Conservation (phyloP, 2,888 invertebrate species). For the Elgonia sp. region DNA sequence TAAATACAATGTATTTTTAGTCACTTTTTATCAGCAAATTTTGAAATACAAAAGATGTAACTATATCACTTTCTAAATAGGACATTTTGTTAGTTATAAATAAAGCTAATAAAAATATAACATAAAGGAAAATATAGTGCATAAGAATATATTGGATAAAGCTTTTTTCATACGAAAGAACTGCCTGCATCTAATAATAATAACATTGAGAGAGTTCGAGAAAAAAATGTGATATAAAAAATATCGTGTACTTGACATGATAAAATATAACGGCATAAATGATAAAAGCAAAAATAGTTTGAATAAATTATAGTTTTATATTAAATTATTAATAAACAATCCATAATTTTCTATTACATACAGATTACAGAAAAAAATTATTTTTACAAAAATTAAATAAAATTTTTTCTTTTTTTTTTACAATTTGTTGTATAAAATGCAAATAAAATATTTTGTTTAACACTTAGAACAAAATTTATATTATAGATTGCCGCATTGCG, state of each 20-base stretch:
- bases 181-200: conserved; percentile 31
- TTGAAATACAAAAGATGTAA: too few species aligned
- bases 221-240: conserved; percentile 24
- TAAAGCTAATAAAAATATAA: too few species aligned
- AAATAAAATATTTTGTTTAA: background rate
- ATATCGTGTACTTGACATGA: conserved; percentile 42
- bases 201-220: background rate
- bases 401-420: background rate
- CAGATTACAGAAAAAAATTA: too few species aligned
- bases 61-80: too few species aligned
- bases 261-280: conserved; percentile 36
- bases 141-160: conserved; percentile 41
- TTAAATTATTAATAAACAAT: background rate
- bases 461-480: conserved; percentile 28
- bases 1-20: too few species aligned
- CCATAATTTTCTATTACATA: background rate
- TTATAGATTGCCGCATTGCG: conserved; percentile 90
- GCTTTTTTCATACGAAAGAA: conserved; percentile 10
- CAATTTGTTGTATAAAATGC: background rate
- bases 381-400: too few species aligned
- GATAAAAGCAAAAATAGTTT: conserved; percentile 42
- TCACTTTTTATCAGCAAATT: too few species aligned
- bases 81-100: too few species aligned
- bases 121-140: conserved; percentile 1
- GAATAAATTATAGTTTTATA: background rate